Evolutionary conservation across 2,113 vertebrate species (phyloP), one percentile per base, ranked within the genome.

Genomic region (Fregata magnificens): DNA sequence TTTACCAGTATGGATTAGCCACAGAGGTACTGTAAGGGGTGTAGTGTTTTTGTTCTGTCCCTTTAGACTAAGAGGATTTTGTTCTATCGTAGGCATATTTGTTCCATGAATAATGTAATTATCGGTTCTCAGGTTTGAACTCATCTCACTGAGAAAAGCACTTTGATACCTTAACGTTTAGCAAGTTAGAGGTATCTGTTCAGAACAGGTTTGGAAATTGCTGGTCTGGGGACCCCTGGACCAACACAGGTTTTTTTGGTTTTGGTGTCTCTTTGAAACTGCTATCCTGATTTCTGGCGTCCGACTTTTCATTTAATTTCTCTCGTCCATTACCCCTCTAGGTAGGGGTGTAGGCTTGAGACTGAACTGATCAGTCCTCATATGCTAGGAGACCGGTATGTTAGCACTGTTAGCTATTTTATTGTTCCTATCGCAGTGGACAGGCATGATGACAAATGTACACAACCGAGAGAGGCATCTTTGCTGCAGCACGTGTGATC

Each of bases 291-390:
- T 26, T 17, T 58, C 38, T 19, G 17, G 32, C 31, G 11, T 28
- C 40, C 45, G 13, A 4, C 38, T 38, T 16, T 3, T 71, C 42
- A 11, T 56, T 50, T 55, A 32, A 11, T 52, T 52, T 52, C 53
- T 47, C 16, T 42, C 10, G 0, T 36, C n/a, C 2, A 6, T 47
- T 36, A 1, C 38, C 40, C 10, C 36, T 56, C 44, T 5, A 6
- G 58, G 25, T 10, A 16, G 19, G 17, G 34, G 6, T 8, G 50
- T 63, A 34, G 45, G 49, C 36, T n/a, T 4, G 52, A 40, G 82
- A 6, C 31, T 38, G 56, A 19, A 4, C 34, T 29, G 16, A 5
- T 44, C 18, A 4, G 32, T 42, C 36, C 53, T 38, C 7, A 1
- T 17, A 2, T n/a, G 22, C 31, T 16, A 13, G 45, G 47, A 49